A percentile compares a stretch with the other conserved stretches of the same genome.
phyloP scores from a whole-genome alignment of 1,140 invertebrate genomes.

The Ceratitis capitata region DNA sequence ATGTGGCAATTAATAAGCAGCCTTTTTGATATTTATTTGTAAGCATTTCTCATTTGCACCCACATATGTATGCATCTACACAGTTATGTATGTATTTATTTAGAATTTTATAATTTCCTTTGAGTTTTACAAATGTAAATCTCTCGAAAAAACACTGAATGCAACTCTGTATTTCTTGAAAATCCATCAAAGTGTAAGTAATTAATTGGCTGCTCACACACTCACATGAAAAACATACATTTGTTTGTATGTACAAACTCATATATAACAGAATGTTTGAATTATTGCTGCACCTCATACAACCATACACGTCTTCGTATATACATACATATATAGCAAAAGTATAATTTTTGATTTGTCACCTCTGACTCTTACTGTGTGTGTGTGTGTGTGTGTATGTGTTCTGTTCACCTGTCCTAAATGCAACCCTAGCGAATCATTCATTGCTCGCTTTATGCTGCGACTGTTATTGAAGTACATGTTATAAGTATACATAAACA shows the following conservation, averaged over 20 bases:
- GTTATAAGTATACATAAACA: background rate
- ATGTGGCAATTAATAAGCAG: too few species aligned
- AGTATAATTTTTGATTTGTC: conserved; percentile 37
- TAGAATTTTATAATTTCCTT: background rate
- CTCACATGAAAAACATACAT: background rate
- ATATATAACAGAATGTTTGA: too few species aligned
- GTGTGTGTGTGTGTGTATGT: background rate
- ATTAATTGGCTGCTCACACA: background rate
- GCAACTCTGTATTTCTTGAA: conserved; percentile 5
- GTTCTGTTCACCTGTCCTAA: background rate
- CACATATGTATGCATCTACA: background rate
- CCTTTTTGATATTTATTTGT: background rate
- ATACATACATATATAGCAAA: background rate
- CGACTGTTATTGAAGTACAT: background rate
- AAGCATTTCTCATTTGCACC: too few species aligned
- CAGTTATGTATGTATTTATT: too few species aligned
- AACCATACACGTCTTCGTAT: background rate
- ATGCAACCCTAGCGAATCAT: background rate
- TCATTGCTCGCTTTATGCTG: conserved; percentile 39
- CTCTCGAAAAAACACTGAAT: background rate
- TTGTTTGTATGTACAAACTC: background rate
- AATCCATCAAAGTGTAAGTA: background rate
- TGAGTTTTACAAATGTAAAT: background rate
- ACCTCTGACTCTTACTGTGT: background rate
- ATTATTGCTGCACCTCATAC: too few species aligned